Conservation (phyloP, 2,797 vertebrate genomes). For the Rhinophrynus dorsalis region DNA sequence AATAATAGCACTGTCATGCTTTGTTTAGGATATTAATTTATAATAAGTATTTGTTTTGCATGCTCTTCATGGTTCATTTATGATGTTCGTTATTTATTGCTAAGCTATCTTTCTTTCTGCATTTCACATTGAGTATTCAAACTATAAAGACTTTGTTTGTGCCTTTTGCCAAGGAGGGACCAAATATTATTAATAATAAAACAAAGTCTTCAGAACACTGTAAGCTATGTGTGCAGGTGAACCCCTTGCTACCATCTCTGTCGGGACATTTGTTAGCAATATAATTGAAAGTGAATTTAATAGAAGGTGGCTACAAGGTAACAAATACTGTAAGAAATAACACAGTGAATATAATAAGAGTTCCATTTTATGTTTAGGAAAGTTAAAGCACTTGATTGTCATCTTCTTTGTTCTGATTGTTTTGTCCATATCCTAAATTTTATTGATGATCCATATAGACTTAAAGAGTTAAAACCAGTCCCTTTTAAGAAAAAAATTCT, state of each 20-base stretch:
- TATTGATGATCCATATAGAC: not conserved
- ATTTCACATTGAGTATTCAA: not conserved
- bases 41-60: not conserved
- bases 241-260: not conserved
- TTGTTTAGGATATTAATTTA: not conserved
- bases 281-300: not conserved
- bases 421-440: not conserved
- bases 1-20: too few relatives aligned
- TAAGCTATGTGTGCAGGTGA: not conserved
- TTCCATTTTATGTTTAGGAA: too few relatives aligned
- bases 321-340: too few relatives aligned
- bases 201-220: conserved; percentile 5
- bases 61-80: not conserved
- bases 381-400: not conserved
- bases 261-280: not conserved
- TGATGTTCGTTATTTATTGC: not conserved
- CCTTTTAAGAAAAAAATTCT: conserved; percentile 24
- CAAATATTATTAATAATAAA: not conserved
- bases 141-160: not conserved
- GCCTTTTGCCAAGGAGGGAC: not conserved
- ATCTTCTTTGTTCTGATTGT: not conserved
- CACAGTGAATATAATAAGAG: too few relatives aligned
- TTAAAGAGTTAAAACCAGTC: conserved; percentile 26
- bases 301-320: too few relatives aligned
- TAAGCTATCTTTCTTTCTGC: not conserved